Conservation (phyloP, 23 tunicate genomes). For the Halocynthia roretzi region DNA sequence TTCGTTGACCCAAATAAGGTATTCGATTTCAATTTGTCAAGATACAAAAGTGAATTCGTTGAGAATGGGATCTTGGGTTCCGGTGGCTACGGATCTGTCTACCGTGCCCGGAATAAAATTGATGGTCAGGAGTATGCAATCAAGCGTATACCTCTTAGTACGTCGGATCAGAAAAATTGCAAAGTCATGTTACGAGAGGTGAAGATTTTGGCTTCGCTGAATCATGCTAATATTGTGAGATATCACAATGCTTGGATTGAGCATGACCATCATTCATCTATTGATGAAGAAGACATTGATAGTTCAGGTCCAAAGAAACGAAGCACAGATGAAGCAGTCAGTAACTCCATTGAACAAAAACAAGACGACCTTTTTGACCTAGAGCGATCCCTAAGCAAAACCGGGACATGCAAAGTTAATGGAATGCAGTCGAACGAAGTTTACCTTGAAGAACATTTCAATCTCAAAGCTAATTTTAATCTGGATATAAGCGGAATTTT, state of each 20-base stretch:
- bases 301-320: neutral
- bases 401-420: too few relatives aligned
- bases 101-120: conserved; percentile 42
- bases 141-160: conserved; percentile 40
- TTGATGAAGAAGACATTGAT: neutral
- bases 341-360: too few relatives aligned
- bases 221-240: conserved; percentile 58
- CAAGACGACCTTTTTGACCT: too few relatives aligned
- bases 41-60: conserved; percentile 45
- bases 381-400: too few relatives aligned
- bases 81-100: conserved; percentile 56
- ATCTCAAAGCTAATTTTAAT: too few relatives aligned
- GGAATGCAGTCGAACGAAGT: too few relatives aligned
- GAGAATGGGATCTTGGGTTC: conserved; percentile 41
- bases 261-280: conserved; percentile 6
- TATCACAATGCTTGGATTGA: conserved; percentile 87
- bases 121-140: conserved; percentile 77
- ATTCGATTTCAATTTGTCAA: conserved; percentile 37
- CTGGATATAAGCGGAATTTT: too few relatives aligned
- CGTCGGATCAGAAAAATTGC: neutral
- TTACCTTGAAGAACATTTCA: too few relatives aligned
- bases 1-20: conserved; percentile 1
- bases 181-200: conserved; percentile 49
- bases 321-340: too few relatives aligned
- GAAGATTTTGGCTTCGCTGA: conserved; percentile 33